Conservation (phyloP, 30 jellyfish, hydroid and myxozoan genomes). For the Chrysaora quinquecirrha region DNA sequence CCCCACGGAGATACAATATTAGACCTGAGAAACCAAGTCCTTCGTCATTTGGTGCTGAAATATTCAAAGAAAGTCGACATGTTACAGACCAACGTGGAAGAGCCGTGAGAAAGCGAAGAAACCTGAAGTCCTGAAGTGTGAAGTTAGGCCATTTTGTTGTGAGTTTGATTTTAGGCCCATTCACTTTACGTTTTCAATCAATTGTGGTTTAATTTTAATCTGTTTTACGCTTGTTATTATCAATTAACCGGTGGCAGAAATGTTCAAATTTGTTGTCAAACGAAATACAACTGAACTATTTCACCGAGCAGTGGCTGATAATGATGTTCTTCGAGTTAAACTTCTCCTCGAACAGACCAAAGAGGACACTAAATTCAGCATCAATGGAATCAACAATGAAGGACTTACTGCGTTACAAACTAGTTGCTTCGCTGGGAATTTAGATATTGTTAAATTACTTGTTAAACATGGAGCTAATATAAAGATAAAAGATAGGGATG, state of each 20-base stretch:
- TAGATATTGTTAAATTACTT: constrained; percentile 83
- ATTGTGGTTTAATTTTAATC: no score
- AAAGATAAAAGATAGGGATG: constrained; percentile 91
- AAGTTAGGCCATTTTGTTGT: not conserved
- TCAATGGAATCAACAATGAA: constrained; percentile 90
- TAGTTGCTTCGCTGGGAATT: constrained; percentile 92
- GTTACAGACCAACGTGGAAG: not conserved
- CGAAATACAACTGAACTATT: constrained; percentile 88
- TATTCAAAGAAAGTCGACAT: no score
- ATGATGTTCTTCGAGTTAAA: constrained; percentile 82
- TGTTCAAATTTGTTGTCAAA: constrained; percentile 96
- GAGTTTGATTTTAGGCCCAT: no score
- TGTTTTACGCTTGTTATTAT: not conserved
- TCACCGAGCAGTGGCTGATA: constrained; percentile 91
- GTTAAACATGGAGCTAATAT: constrained; percentile 79
- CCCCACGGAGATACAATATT: not conserved
- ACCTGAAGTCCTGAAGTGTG: not conserved
- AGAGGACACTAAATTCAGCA: constrained; percentile 85
- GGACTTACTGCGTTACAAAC: constrained; percentile 96
- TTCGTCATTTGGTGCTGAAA: no score
- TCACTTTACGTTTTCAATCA: no score
- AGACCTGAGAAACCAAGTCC: no score
- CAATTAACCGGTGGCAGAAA: constrained; percentile 11
- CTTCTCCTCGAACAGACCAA: constrained; percentile 89
- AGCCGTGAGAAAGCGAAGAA: not conserved